phyloP scores from a whole-genome alignment of 1,140 invertebrate genomes.

The Drosophila arawakana region DNA sequence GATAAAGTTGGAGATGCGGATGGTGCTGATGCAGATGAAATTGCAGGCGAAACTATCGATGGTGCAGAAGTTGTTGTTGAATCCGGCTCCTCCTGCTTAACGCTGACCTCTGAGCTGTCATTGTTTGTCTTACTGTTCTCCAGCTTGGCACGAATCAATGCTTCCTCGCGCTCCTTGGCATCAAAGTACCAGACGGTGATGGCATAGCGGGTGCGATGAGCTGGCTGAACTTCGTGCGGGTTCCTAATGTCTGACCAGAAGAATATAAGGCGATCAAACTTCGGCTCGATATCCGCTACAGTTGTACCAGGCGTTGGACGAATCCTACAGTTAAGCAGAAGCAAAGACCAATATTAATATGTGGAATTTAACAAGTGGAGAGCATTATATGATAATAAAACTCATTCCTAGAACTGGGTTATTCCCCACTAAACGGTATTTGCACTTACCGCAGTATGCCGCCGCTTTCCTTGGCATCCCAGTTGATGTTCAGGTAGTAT shows the following conservation, averaged over 20 bases:
- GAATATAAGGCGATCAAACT: constrained; percentile 97
- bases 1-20: constrained; percentile 3
- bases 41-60: constrained; percentile 18
- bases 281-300: constrained; percentile 96
- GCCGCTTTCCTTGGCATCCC: constrained; percentile 91
- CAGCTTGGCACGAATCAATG: constrained; percentile 85
- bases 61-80: constrained; percentile 56
- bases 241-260: constrained; percentile 99
- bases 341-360: no score
- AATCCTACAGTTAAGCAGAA: constrained; percentile 86
- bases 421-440: not conserved
- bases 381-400: no score
- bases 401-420: not conserved
- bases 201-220: constrained; percentile 94
- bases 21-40: constrained; percentile 17
- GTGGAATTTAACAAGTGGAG: no score
- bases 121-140: constrained; percentile 71
- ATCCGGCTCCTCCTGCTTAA: constrained; percentile 60
- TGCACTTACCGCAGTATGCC: constrained; percentile 86
- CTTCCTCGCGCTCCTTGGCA: constrained; percentile 92
- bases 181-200: constrained; percentile 99
- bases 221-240: constrained; percentile 98
- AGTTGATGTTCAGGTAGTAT: constrained; percentile 97
- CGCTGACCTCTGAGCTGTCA: constrained; percentile 9
- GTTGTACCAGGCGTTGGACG: constrained; percentile 93